Evolutionary conservation across 1,140 invertebrate species (phyloP).

Genomic region (Dendroctonus valens): DNA sequence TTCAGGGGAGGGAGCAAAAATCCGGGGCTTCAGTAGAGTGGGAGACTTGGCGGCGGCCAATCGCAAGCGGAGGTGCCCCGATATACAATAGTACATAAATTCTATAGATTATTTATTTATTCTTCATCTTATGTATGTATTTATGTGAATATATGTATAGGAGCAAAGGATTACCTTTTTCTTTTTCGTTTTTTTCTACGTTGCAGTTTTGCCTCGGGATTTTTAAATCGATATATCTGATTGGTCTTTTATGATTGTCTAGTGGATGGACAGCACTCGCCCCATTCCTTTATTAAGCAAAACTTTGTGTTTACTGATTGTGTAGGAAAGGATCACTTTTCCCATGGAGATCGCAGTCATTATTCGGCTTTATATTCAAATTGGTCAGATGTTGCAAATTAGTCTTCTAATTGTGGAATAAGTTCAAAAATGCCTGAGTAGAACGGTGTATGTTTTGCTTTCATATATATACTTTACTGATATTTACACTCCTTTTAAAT

Average conservation of each 20-base stretch:
- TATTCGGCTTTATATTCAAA: too few relatives aligned
- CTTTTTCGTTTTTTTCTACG: constrained; percentile 30
- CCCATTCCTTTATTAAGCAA: too few relatives aligned
- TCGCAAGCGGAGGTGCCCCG: constrained; percentile 38
- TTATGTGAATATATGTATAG: constrained; percentile 52
- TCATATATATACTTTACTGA: too few relatives aligned
- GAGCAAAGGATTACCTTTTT: constrained; percentile 47
- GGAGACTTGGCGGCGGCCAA: constrained; percentile 43
- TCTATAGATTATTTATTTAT: constrained; percentile 55
- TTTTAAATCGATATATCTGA: constrained; percentile 23
- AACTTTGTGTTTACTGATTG: too few relatives aligned
- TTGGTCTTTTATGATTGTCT: not conserved
- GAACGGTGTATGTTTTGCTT: too few relatives aligned
- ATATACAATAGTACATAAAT: constrained; percentile 54
- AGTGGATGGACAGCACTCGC: too few relatives aligned
- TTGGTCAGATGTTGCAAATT: too few relatives aligned
- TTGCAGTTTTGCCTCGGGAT: constrained; percentile 25
- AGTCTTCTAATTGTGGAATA: too few relatives aligned
- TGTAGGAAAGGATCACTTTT: too few relatives aligned
- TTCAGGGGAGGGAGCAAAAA: constrained; percentile 40
- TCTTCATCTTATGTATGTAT: constrained; percentile 52
- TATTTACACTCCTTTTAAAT: too few relatives aligned
- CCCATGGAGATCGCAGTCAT: too few relatives aligned
- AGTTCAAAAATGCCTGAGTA: too few relatives aligned
- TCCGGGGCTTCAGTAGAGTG: constrained; percentile 44